Evolutionary conservation across 1,140 invertebrate species (phyloP).

Genomic region (Aphelenchoides besseyi): DNA sequence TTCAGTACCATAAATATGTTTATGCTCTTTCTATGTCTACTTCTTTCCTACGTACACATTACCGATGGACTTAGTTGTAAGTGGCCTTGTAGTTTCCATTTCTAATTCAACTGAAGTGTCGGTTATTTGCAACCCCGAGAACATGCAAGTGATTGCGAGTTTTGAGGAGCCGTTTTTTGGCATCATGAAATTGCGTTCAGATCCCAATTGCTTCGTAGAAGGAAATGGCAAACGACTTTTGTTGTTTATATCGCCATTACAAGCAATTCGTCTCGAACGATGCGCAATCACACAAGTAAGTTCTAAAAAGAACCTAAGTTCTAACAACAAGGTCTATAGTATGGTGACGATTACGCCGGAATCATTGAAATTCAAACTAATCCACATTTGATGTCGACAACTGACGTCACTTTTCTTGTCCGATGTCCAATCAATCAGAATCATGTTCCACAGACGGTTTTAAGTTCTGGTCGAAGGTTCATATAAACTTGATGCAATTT

Average conservation of each 20-base stretch:
- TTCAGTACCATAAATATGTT: too few relatives aligned
- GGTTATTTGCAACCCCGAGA: background rate
- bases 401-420: background rate
- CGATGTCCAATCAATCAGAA: background rate
- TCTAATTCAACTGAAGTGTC: too few relatives aligned
- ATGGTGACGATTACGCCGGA: background rate
- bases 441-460: background rate
- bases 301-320: too few relatives aligned
- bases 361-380: background rate
- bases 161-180: constrained; percentile 10
- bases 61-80: too few relatives aligned
- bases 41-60: too few relatives aligned
- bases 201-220: constrained; percentile 1
- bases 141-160: background rate
- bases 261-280: background rate
- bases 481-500: too few relatives aligned
- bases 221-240: background rate
- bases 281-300: constrained; percentile 1
- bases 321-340: too few relatives aligned
- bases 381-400: background rate
- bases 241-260: background rate
- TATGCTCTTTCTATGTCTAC: too few relatives aligned
- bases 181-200: background rate
- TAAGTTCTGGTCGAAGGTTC: background rate
- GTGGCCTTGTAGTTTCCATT: too few relatives aligned